Percentiles rank a stretch among this genome's conserved stretches.
Conservation (phyloP, 2,113 vertebrate species). For the Cairina moschata region DNA sequence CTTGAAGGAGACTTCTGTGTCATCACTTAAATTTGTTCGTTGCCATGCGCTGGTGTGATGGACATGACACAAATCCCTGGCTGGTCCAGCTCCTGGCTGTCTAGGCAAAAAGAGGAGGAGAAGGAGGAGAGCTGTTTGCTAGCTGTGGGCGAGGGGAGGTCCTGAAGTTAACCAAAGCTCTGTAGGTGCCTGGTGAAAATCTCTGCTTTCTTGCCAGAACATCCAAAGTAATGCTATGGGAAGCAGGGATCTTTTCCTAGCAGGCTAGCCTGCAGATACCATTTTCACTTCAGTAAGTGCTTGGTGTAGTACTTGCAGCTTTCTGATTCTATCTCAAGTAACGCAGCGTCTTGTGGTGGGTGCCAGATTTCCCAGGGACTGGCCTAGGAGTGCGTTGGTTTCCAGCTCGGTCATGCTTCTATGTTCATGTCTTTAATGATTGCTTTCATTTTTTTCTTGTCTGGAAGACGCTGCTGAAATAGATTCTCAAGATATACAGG, state of each 20-base stretch:
- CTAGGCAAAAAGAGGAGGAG: background rate
- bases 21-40: background rate
- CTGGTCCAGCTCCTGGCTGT: background rate
- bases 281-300: background rate
- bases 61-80: background rate
- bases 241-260: background rate
- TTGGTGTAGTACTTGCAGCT: too few species aligned
- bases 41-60: background rate
- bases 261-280: background rate
- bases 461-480: background rate
- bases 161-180: background rate
- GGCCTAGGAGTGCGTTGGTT: too few species aligned
- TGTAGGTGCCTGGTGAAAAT: background rate
- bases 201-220: background rate
- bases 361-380: rapidly evolving
- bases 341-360: background rate
- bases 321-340: rapidly evolving
- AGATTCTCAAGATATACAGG: background rate
- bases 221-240: background rate
- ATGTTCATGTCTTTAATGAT: background rate
- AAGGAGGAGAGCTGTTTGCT: background rate
- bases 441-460: background rate
- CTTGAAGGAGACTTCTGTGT: background rate
- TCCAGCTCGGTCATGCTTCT: background rate
- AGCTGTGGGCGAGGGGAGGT: background rate